phyloP scores from a whole-genome alignment of 2,797 vertebrate species.

The Gadopsis marmoratus region DNA sequence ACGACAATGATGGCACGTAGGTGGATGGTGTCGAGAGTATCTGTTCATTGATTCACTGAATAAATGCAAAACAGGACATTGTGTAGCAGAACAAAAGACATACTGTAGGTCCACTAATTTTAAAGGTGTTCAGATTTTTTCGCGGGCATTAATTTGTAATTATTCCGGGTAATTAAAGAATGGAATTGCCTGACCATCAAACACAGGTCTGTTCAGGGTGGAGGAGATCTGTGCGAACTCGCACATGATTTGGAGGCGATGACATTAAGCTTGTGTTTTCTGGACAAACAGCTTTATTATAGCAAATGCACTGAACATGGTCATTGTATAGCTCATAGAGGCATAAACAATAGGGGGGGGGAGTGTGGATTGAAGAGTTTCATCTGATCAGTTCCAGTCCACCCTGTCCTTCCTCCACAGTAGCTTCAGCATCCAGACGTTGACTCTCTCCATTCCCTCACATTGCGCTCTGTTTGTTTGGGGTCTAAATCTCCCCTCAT shows the following conservation, averaged over 20 bases:
- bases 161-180: background rate
- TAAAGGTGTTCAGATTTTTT: no score
- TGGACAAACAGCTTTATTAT: constrained; percentile 2
- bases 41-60: background rate
- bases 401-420: constrained; percentile 63
- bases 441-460: constrained; percentile 44
- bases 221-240: constrained; percentile 37
- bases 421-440: constrained; percentile 67
- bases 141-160: background rate
- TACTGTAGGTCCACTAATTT: no score
- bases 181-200: background rate
- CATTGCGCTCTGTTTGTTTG: constrained; percentile 63
- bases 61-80: background rate
- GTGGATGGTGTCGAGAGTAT: background rate
- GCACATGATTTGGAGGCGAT: constrained; percentile 38
- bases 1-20: background rate
- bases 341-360: background rate
- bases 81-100: background rate
- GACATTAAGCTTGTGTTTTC: constrained; percentile 24
- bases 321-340: background rate
- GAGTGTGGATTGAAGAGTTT: constrained; percentile 64
- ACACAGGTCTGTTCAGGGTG: constrained; percentile 28
- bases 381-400: constrained; percentile 58
- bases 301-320: background rate
- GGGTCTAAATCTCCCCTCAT: constrained; percentile 51